A percentile compares a stretch with the other conserved stretches of the same genome.
Evolutionary conservation across 2,888 invertebrate species (phyloP).

Genomic region (Carcina quercana): DNA sequence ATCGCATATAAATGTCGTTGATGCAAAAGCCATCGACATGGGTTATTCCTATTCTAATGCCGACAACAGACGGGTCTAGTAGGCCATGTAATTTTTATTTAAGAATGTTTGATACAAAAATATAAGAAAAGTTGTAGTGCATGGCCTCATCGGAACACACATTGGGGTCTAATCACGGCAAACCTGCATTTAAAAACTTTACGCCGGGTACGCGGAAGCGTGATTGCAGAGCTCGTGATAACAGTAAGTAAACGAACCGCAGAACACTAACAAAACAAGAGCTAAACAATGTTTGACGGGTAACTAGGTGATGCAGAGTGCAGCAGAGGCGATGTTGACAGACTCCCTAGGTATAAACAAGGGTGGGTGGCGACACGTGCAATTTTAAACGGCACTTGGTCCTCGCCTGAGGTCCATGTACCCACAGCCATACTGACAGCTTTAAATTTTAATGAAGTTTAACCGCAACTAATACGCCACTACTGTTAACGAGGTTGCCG

Average conservation of each 20-base stretch:
- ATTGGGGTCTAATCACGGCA: too few relatives aligned
- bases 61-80: too few relatives aligned
- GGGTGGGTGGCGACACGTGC: conserved; percentile 46
- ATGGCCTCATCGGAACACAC: too few relatives aligned
- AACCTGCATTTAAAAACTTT: conserved; percentile 5
- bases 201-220: conserved; percentile 5
- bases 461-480: conserved; percentile 11
- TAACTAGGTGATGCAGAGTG: conserved; percentile 53
- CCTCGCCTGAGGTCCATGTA: conserved; percentile 19
- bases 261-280: conserved; percentile 48
- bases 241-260: conserved; percentile 32
- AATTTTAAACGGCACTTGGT: conserved; percentile 59
- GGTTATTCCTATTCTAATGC: too few relatives aligned
- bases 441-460: conserved; percentile 53
- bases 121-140: too few relatives aligned
- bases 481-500: too few relatives aligned
- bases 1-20: too few relatives aligned
- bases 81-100: too few relatives aligned
- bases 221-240: conserved; percentile 31
- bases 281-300: conserved; percentile 60
- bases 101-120: too few relatives aligned
- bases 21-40: too few relatives aligned
- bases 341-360: conserved; percentile 38
- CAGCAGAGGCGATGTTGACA: conserved; percentile 52
- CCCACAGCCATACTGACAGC: conserved; percentile 29